Evolutionary conservation across 2,113 vertebrate genomes (phyloP).

Genomic region (Condylura cristata): DNA sequence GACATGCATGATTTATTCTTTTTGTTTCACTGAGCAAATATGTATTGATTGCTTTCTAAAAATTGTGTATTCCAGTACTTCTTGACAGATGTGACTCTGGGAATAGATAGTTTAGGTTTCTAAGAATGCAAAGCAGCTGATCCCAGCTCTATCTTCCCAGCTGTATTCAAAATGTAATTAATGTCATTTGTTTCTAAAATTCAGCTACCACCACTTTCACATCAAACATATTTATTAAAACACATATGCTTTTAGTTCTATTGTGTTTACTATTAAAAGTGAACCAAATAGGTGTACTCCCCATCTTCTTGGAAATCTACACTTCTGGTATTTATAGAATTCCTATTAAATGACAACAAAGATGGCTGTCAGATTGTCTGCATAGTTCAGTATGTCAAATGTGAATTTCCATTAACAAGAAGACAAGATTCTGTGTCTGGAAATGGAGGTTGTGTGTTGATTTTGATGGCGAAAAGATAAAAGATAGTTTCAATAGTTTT

Average conservation of each 20-base stretch:
- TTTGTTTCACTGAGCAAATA: slow-evolving; percentile 15
- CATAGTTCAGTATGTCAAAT: slow-evolving; percentile 7
- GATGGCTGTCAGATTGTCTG: not conserved
- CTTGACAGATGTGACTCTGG: not conserved
- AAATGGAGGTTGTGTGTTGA: not conserved
- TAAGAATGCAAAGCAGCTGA: not conserved
- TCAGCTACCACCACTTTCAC: not conserved
- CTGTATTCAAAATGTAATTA: not conserved
- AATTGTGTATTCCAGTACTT: not conserved
- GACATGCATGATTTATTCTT: not conserved
- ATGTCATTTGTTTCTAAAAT: not conserved
- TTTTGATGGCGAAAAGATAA: slow-evolving; percentile 14
- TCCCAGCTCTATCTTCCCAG: not conserved
- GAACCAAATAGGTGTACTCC: not conserved
- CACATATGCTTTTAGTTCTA: not conserved
- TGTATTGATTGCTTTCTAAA: not conserved
- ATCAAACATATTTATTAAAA: slow-evolving; percentile 16
- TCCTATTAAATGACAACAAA: slow-evolving; percentile 16
- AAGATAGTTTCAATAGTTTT: not conserved
- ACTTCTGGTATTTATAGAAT: not conserved
- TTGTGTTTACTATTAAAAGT: not conserved
- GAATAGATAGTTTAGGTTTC: not conserved
- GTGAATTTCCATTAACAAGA: slow-evolving; percentile 20
- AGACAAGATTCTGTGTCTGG: not conserved
- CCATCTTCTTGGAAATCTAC: not conserved